Evolutionary conservation across 2,888 invertebrate species (phyloP).

Genomic region (Lasioglossum malachurum): DNA sequence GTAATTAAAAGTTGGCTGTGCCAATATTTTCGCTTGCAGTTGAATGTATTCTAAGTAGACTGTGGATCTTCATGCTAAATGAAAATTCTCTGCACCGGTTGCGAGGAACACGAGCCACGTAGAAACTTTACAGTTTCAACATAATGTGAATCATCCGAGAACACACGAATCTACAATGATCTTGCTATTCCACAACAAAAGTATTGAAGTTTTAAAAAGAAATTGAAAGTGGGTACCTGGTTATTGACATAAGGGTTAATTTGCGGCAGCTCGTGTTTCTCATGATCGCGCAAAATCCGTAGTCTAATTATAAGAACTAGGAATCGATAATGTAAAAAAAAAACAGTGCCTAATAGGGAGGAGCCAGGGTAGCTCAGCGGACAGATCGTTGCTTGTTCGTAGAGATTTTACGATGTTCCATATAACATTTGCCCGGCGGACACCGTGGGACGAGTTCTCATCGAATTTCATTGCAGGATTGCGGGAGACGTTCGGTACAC

Average conservation of each 20-base stretch:
- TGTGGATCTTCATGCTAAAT: not conserved
- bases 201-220: no score
- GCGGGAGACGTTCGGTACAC: not conserved
- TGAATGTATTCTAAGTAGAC: not conserved
- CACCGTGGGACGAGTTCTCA: constrained; percentile 10
- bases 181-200: no score
- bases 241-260: no score
- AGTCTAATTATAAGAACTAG: no score
- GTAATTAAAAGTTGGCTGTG: not conserved
- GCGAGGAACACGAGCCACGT: not conserved
- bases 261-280: no score
- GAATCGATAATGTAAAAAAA: no score
- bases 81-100: not conserved
- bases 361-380: not conserved
- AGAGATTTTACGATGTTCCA: not conserved
- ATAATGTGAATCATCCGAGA: no score
- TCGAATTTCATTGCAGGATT: not conserved
- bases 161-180: no score
- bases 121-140: no score
- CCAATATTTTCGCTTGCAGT: not conserved
- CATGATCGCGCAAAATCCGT: no score
- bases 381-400: not conserved
- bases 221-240: no score
- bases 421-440: not conserved
- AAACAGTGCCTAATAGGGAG: not conserved